A percentile compares a stretch with the other conserved stretches of the same genome.
phyloP scores from a whole-genome alignment of 2,113 vertebrate species.

The Erpornis zantholeuca region DNA sequence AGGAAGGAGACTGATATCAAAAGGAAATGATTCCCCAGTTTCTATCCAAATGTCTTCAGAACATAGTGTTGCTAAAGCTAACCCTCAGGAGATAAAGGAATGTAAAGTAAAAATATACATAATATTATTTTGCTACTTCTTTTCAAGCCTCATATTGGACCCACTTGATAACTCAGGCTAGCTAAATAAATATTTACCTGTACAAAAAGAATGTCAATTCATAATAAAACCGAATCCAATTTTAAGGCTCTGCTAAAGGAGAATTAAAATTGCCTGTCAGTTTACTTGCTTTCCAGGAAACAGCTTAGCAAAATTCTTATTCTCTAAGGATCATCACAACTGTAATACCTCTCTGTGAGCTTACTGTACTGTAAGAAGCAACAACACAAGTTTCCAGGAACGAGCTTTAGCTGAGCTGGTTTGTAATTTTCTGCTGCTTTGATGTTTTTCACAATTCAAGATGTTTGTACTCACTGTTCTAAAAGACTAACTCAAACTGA shows the following conservation, averaged over 20 bases:
- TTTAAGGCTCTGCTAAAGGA: background rate
- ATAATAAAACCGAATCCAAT: background rate
- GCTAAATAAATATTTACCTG: background rate
- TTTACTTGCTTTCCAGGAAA: slow-evolving; percentile 6
- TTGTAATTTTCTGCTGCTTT: background rate
- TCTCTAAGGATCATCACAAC: background rate
- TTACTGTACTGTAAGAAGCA: background rate
- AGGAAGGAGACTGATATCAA: background rate
- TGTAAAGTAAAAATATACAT: background rate
- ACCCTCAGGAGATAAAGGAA: background rate
- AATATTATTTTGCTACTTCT: background rate
- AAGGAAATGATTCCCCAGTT: background rate
- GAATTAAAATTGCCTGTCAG: background rate
- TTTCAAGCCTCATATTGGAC: background rate
- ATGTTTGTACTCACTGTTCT: background rate
- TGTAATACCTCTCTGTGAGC: background rate
- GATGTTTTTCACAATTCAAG: background rate
- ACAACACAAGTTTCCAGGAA: background rate
- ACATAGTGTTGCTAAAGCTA: background rate
- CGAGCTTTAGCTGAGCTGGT: background rate
- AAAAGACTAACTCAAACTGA: background rate
- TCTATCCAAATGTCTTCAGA: background rate
- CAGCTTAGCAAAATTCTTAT: background rate
- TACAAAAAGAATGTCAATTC: background rate
- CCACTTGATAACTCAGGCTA: background rate